phyloP scores from a whole-genome alignment of 1,140 invertebrate genomes.

The Antheraea mylitta region DNA sequence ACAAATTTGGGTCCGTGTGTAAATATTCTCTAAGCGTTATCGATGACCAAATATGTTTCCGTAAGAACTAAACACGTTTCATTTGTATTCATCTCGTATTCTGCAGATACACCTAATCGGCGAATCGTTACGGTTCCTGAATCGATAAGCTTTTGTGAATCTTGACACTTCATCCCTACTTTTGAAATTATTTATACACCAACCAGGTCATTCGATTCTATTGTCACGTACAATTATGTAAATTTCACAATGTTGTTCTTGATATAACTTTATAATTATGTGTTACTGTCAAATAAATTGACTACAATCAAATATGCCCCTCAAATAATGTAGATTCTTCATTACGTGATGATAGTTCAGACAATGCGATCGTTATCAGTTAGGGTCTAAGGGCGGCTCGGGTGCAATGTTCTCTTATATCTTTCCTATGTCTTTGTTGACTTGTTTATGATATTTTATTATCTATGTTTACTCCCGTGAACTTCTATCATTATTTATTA shows the following conservation, averaged over 20 bases:
- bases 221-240: conserved; percentile 11
- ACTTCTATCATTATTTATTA: conserved; percentile 51
- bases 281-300: conserved; percentile 18
- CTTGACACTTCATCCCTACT: neutral
- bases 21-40: conserved; percentile 63
- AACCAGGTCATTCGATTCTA: neutral
- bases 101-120: conserved; percentile 48
- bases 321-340: conserved; percentile 9
- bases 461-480: conserved; percentile 43
- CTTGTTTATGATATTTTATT: conserved; percentile 69
- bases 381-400: conserved; percentile 48
- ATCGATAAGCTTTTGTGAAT: conserved; percentile 29
- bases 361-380: conserved; percentile 42
- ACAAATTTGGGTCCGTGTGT: conserved; percentile 56
- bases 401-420: conserved; percentile 64
- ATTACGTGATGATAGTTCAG: conserved; percentile 31
- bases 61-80: conserved; percentile 49
- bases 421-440: conserved; percentile 52
- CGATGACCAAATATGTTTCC: conserved; percentile 54
- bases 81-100: conserved; percentile 48
- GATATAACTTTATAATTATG: conserved; percentile 13
- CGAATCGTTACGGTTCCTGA: conserved; percentile 31
- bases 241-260: neutral
- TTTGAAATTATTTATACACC: neutral
- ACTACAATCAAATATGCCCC: conserved; percentile 33